Evolutionary conservation across 2,888 invertebrate species (phyloP).

Genomic region (Trachelus tabidus): DNA sequence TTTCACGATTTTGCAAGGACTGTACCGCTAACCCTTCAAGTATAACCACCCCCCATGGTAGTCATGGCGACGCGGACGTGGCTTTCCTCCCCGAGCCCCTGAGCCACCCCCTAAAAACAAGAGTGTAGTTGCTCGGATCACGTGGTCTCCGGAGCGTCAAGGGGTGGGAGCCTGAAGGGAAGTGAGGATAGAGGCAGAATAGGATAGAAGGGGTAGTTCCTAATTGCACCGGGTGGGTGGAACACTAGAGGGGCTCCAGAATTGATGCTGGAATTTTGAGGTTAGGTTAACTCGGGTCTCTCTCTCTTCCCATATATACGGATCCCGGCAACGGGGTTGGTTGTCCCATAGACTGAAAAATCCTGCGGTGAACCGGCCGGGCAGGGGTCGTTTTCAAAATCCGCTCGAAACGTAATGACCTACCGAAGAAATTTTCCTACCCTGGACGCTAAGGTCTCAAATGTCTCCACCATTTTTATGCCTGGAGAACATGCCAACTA

Average conservation of each 20-base stretch:
- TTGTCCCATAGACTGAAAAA: constrained; percentile 60
- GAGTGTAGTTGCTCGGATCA: constrained; percentile 60
- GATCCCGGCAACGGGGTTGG: constrained; percentile 24
- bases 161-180: constrained; percentile 50
- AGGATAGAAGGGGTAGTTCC: constrained; percentile 60
- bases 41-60: constrained; percentile 58
- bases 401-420: constrained; percentile 49
- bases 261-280: constrained; percentile 64
- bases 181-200: constrained; percentile 54
- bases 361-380: constrained; percentile 57
- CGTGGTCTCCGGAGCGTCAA: constrained; percentile 48
- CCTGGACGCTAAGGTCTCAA: not conserved
- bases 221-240: constrained; percentile 61
- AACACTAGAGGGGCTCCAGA: constrained; percentile 56
- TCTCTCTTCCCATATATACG: constrained; percentile 11
- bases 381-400: constrained; percentile 54
- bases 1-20: constrained; percentile 60
- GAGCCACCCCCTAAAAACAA: constrained; percentile 57
- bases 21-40: constrained; percentile 62
- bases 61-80: constrained; percentile 58
- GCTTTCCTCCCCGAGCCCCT: constrained; percentile 48
- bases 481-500: not conserved
- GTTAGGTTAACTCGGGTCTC: constrained; percentile 53
- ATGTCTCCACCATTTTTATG: not conserved
- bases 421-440: not conserved